Base-by-base conservation (phyloP, 2,888 invertebrate genomes). In the Erebia aethiops region DNA sequence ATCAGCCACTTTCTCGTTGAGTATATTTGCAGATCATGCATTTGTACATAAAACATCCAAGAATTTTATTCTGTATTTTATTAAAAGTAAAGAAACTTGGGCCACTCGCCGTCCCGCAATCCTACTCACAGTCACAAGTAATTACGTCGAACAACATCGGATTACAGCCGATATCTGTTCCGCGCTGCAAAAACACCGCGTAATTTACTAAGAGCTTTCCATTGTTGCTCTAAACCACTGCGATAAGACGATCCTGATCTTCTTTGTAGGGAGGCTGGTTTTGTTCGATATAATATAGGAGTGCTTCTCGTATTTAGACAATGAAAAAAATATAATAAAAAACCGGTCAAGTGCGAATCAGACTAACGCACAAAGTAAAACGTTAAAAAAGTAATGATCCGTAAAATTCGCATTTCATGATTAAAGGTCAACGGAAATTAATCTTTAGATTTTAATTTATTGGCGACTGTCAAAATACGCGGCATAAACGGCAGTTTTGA, bases 171-270 rank as follows among this genome's bases (percentile, higher is more conserved):
- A 72, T 75, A 77, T 76, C 69, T 71, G 67, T 74, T 70, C 72
- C 67, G 49, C 58, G 67, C 71, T 74, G 75, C 71, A 72, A 73
- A 77, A 76, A 77, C 74, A 76, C 69, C 72, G 74, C 72, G 76
- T 80, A 83, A 83, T 84, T 80, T 76, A 75, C 81, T 86, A 83
- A 86, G 83, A 86, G 86, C 85, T 73, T 86, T 86, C 78, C 77
- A 81, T 81, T 84, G 86, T 86, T 84, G 79, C 73, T 70, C 70
- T 71, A 73, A 71, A 77, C 71, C 69, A 51, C 69, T 70, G 62
- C 74, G 74, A 73, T 74, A 73, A 73, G 66, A 67, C 60, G 74
- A 69, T 73, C 49, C 57, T 71, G 61, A 70, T 69, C 69, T 63
- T 63, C 69, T 70, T 71, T 71, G 68, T 71, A 70, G 70, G 63